Base-by-base conservation (phyloP, 2,113 vertebrate species). In the Phoxinus phoxinus region DNA sequence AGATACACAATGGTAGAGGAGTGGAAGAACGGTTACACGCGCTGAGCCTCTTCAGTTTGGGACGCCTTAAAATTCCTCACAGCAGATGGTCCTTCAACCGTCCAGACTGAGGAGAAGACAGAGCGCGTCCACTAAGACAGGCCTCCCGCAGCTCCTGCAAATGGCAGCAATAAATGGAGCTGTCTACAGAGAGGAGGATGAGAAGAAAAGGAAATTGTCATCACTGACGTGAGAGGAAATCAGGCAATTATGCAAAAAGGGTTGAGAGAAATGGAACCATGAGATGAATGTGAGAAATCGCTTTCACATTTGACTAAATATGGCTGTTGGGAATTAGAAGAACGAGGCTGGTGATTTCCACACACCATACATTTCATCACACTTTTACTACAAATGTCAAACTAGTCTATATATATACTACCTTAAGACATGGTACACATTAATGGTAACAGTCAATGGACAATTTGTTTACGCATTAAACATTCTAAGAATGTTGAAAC, bases 71-170 rank as follows among this genome's bases (percentile, higher is more conserved):
- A 81, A 86, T 79, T 75, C 88, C 77, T 59, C 81, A 67, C 84
- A 85, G 86, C 90, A 91, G 90, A 91, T 91, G 90, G 90, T 56
- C 85, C 86, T 80, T 27, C 53, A 85, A 84, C 67, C 87, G 30
- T 82, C 84, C 88, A 88, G 84, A 63, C 83, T 85, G 81, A 72
- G 72, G 41, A 85, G 81, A 75, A 89, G 85, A 71, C 82, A 51
- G 78, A 72, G 53, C 74, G 72, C 19, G 76, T 84, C 37, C 76
- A 80, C 71, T 44, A 85, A 86, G 56, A 72, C 30, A 23, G 78
- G 48, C 51, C 81, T 76, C 88, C 88, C 30, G 84, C 17, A 41
- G 88, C 71, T 86, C 81, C 53, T 61, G 58, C 86, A 89, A 89
- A 87, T 89, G 88, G 81, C 63, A 84, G 51, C 71, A 81, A 85